Base-by-base conservation (phyloP, 2,888 invertebrate genomes). In the Teleogryllus oceanicus region DNA sequence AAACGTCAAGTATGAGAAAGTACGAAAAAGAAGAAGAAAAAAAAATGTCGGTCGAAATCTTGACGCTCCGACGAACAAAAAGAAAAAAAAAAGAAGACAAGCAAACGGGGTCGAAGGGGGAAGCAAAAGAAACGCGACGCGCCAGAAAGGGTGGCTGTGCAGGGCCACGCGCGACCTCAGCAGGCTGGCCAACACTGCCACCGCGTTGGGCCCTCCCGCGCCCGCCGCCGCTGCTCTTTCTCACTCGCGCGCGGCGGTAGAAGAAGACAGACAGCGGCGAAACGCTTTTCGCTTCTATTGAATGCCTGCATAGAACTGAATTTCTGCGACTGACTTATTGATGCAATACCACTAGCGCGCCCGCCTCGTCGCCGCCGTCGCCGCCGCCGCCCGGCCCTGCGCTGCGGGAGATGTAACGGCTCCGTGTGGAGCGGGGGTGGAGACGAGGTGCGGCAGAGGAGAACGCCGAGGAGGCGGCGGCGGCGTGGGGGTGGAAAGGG, bases 251-350 rank as follows among this genome's bases (percentile, higher is more conserved):
- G 37, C 8, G 37, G 37, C 37, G 37, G 37, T 37, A n/a, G 62
- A 62, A 62, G 62, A 62, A 62, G 62, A 62, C 62, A 62, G 62
- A 62, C 16, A 62, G n/a, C n/a, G 62, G 13, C 62, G 62, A 62
- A 62, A 62, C n/a, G 62, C 62, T 62, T n/a, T 62, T 62, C 16
- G n/a, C 62, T 62, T n/a, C 62, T n/a, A 62, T 62, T 18, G 62
- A 62, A 62, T n/a, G 62, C n/a, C 16, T n/a, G n/a, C 62, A 62
- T n/a, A 62, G 62, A n/a, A 18, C 62, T 62, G 62, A 62, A 62
- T 62, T 62, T 62, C 62, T 62, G 62, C 62, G 62, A 62, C 62
- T 62, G 62, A 62, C 62, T 62, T 62, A 62, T 62, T 62, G 62
- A 62, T 62, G 62, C 62, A 62, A 62, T 62, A 62, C 62, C 62